A percentile compares a stretch with the other conserved stretches of the same genome.
Conservation (phyloP, 2,113 vertebrate genomes). For the Uria aalge region DNA sequence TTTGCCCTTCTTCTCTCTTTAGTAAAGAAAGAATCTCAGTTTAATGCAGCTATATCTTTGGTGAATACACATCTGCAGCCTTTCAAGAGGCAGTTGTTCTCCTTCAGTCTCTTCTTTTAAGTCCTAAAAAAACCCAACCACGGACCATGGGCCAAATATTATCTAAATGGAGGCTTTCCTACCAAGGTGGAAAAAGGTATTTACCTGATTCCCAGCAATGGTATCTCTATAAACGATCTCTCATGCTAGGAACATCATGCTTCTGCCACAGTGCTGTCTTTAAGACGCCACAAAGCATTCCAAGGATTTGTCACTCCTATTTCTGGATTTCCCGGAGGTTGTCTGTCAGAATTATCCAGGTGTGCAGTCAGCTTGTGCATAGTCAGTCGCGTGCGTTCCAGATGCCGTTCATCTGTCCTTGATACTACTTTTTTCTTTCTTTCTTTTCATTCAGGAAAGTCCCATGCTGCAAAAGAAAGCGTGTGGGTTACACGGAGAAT, state of each 20-base stretch:
- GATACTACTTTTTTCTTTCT: not conserved
- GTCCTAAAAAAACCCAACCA: not conserved
- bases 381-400: not conserved
- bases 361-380: not conserved
- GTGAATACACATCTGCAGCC: not conserved
- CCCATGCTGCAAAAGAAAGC: not conserved
- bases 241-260: not conserved
- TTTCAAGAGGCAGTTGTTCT: slow-evolving; percentile 15
- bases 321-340: not conserved
- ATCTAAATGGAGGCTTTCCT: not conserved
- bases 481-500: not conserved
- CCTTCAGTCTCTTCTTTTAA: not conserved
- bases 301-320: not conserved
- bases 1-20: slow-evolving; percentile 20
- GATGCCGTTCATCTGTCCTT: not conserved
- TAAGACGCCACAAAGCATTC: not conserved
- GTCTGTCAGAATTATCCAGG: not conserved
- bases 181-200: not conserved
- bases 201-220: not conserved
- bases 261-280: not conserved
- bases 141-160: not conserved
- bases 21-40: not conserved
- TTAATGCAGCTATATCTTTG: slow-evolving; percentile 18
- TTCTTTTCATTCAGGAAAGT: not conserved
- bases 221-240: not conserved